These are phyloP conservation scores for Nebria brevicollis DNA, from an alignment of 2,888 invertebrate species.

Conservation along the genomic window DNA sequence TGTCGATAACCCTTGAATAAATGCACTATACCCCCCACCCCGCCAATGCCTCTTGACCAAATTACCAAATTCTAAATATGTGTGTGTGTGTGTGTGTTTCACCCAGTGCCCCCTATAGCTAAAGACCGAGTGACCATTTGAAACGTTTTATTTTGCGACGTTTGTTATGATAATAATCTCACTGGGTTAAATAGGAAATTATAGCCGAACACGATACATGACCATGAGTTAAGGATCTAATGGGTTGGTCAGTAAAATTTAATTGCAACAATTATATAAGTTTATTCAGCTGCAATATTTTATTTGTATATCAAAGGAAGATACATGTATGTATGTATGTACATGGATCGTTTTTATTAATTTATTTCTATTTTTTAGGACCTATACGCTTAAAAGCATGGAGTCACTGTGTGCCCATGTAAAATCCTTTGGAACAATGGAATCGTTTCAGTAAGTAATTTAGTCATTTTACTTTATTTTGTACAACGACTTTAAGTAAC, in stretches of 20 bases:
- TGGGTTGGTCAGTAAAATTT: neutral
- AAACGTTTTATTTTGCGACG: constrained; percentile 2
- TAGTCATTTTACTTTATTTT: neutral
- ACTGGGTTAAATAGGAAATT: constrained; percentile 16
- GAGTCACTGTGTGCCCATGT: neutral
- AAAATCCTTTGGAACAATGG: neutral
- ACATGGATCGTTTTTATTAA: no score
- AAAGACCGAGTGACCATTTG: constrained; percentile 15
- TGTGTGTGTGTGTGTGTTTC: constrained; percentile 25
- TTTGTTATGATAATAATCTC: constrained; percentile 17
- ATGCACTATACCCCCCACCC: neutral
- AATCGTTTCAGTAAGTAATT: neutral
- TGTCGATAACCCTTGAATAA: constrained; percentile 22
- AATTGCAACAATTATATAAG: no score
- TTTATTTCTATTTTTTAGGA: neutral
- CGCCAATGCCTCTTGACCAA: neutral
- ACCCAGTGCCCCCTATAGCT: constrained; percentile 35
- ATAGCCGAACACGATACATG: constrained; percentile 3
- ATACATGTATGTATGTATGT: no score
- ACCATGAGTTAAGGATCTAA: neutral
- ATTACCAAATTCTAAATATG: neutral
- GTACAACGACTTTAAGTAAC: neutral
- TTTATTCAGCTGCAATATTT: no score
- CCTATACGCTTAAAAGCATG: neutral
- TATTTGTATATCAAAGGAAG: no score